These are phyloP conservation scores for Plectrocnemia conspersa DNA, from an alignment of 1,140 invertebrate genomes.

Conservation along the genomic window DNA sequence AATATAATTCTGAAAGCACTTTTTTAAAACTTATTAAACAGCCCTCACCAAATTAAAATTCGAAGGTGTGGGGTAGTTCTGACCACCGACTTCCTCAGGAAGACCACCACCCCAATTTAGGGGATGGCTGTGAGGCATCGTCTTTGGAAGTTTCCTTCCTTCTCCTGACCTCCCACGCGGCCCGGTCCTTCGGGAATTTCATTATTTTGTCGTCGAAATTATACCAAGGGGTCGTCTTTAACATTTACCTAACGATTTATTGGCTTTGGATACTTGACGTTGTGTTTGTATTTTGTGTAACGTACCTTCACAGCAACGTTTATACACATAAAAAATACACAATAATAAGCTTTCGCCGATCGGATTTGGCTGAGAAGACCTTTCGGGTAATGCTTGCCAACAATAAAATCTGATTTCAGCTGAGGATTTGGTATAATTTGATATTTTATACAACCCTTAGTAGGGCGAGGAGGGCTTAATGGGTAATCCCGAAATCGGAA, in stretches of 20 bases:
- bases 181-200: constrained; percentile 17
- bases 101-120: too few species aligned
- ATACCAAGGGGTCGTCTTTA: constrained; percentile 9
- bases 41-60: constrained; percentile 27
- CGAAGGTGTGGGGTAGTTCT: constrained; percentile 6
- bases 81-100: too few species aligned
- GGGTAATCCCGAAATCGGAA: neutral
- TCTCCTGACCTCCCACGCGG: constrained; percentile 1
- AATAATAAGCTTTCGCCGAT: constrained; percentile 5
- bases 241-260: constrained; percentile 19
- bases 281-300: neutral
- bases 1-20: too few species aligned
- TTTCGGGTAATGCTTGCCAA: neutral
- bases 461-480: neutral
- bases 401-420: neutral
- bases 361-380: constrained; percentile 8
- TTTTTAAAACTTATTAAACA: too few species aligned
- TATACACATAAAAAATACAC: constrained; percentile 1
- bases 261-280: constrained; percentile 3
- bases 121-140: too few species aligned
- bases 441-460: constrained; percentile 1
- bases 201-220: constrained; percentile 25
- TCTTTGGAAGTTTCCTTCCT: constrained; percentile 5
- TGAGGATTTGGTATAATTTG: neutral
- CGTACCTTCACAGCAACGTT: neutral